Conservation (phyloP, 1,140 invertebrate genomes). For the Caenorhabditis remanei region DNA sequence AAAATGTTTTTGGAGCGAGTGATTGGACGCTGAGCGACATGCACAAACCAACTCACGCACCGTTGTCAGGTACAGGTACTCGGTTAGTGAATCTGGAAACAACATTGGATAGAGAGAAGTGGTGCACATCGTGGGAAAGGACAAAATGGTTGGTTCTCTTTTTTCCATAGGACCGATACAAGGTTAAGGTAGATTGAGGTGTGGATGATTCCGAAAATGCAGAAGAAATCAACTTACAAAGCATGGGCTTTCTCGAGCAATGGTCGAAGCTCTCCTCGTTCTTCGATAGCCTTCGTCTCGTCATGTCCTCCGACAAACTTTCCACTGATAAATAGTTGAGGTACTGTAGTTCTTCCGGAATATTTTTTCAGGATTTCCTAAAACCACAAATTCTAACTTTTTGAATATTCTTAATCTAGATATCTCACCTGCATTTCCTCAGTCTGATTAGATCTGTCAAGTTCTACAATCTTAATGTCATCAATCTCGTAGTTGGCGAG, state of each 20-base stretch:
- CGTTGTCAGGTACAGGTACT: constrained; percentile 50
- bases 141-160: not conserved
- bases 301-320: constrained; percentile 70
- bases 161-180: no score
- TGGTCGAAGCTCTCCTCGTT: constrained; percentile 62
- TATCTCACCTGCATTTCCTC: constrained; percentile 62
- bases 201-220: not conserved
- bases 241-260: constrained; percentile 57
- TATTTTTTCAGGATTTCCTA: constrained; percentile 65
- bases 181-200: no score
- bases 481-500: constrained; percentile 66
- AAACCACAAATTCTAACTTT: not conserved
- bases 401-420: no score
- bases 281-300: constrained; percentile 64
- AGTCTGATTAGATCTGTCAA: constrained; percentile 62
- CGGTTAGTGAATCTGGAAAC: constrained; percentile 51
- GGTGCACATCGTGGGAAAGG: not conserved
- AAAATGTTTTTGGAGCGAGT: not conserved
- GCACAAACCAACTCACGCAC: constrained; percentile 54
- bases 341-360: constrained; percentile 67
- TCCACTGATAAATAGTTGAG: constrained; percentile 69
- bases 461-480: constrained; percentile 66
- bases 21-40: constrained; percentile 45
- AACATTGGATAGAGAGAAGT: constrained; percentile 5
- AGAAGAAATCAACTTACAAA: not conserved